Conservation (phyloP, 2,888 invertebrate species). For the Caenorhabditis afra region DNA sequence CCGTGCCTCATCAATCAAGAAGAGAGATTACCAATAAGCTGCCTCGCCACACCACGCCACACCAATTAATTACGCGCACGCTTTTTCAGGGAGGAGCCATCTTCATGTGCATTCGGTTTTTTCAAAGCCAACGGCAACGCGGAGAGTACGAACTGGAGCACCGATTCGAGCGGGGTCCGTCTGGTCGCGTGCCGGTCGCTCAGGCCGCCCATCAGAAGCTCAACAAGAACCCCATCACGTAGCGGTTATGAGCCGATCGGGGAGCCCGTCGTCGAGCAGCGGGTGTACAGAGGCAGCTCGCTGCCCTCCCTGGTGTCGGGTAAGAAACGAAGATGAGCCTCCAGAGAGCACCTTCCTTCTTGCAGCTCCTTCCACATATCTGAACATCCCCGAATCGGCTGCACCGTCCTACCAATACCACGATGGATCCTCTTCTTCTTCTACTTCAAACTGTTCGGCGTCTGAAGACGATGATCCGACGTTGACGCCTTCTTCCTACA, state of each 20-base stretch:
- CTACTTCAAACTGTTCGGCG: too few species aligned
- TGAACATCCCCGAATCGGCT: slow-evolving; percentile 50
- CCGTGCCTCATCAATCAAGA: slow-evolving; percentile 39
- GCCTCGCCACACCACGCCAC: slow-evolving; percentile 21
- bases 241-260: slow-evolving; percentile 49
- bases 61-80: slow-evolving; percentile 49
- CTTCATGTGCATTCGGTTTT: slow-evolving; percentile 67
- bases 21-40: slow-evolving; percentile 56
- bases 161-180: slow-evolving; percentile 62
- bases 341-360: not conserved
- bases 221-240: slow-evolving; percentile 48
- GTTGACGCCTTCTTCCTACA: slow-evolving; percentile 22
- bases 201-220: slow-evolving; percentile 52
- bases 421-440: slow-evolving; percentile 18
- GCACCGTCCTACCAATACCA: slow-evolving; percentile 41
- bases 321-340: not conserved
- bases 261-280: slow-evolving; percentile 13
- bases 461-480: slow-evolving; percentile 44
- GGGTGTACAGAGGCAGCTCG: slow-evolving; percentile 11
- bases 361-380: slow-evolving; percentile 55
- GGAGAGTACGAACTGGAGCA: slow-evolving; percentile 69
- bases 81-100: slow-evolving; percentile 65
- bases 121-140: slow-evolving; percentile 65
- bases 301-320: slow-evolving; percentile 53
- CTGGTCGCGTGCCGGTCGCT: slow-evolving; percentile 59